Conservation (phyloP, 2,113 vertebrate genomes). For the Malurus cyaneus region DNA sequence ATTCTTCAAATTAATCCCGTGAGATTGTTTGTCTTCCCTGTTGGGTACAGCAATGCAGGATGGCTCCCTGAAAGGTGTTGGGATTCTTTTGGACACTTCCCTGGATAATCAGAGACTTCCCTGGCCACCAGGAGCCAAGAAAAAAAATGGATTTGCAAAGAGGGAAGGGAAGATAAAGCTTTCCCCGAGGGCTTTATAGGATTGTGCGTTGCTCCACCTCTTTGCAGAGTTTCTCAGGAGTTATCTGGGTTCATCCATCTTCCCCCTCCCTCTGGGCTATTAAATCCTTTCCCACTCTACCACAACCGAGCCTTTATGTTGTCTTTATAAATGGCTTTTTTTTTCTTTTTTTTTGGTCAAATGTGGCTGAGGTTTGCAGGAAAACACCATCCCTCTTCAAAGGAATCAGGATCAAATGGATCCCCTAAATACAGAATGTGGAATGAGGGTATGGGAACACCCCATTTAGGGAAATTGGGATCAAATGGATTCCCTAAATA, state of each 20-base stretch:
- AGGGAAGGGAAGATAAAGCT: not conserved
- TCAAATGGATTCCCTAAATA: not conserved
- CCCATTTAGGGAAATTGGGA: not conserved
- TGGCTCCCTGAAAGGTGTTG: not conserved
- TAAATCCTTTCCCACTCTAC: conserved; percentile 3
- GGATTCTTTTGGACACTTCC: not conserved
- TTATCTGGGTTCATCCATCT: not conserved
- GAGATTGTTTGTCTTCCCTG: not conserved
- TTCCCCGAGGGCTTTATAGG: not conserved
- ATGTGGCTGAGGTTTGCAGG: not conserved
- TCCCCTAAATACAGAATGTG: no score
- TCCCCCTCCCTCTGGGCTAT: not conserved
- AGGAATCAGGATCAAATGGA: no score
- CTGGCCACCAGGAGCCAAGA: not conserved
- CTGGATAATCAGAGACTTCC: not conserved
- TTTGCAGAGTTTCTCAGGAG: conserved; percentile 36
- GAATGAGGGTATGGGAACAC: no score
- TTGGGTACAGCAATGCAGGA: not conserved
- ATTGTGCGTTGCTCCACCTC: conserved; percentile 18
- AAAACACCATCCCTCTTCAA: not conserved
- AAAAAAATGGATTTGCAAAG: conserved; percentile 13
- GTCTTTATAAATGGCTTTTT: not conserved
- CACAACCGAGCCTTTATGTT: not conserved
- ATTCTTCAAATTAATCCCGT: no score
- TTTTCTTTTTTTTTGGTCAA: not conserved